phyloP scores from a whole-genome alignment of 2,113 vertebrate genomes.

The Hydrochoerus hydrochaeris region DNA sequence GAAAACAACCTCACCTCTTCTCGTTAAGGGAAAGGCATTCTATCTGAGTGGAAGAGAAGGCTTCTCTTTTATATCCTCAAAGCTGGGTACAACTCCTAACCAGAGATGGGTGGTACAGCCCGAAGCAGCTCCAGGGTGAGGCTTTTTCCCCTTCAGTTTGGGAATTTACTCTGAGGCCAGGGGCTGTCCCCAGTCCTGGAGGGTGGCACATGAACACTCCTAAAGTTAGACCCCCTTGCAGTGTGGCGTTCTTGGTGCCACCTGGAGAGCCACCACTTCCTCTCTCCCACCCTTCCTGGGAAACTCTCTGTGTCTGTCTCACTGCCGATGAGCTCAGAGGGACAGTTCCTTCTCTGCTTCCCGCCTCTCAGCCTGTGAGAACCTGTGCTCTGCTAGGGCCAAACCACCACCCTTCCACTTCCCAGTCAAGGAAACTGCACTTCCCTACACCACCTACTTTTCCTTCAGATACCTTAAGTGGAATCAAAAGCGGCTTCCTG shows the following conservation, averaged over 20 bases:
- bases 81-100: background rate
- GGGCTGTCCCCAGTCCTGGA: background rate
- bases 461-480: background rate
- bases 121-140: no score
- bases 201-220: background rate
- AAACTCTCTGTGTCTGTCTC: background rate
- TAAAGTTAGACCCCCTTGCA: background rate
- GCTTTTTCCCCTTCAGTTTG: background rate
- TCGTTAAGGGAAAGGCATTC: background rate
- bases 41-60: background rate
- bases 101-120: background rate
- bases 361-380: background rate
- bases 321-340: background rate
- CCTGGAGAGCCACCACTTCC: background rate
- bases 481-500: slow-evolving; percentile 24
- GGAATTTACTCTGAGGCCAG: background rate
- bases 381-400: background rate
- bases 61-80: background rate
- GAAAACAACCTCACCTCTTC: background rate
- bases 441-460: background rate
- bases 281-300: background rate
- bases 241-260: fast-evolving
- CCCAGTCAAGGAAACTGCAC: background rate
- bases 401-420: background rate
- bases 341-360: background rate